phyloP scores from a whole-genome alignment of 1,140 invertebrate genomes.

The Drosophila sucinea region DNA sequence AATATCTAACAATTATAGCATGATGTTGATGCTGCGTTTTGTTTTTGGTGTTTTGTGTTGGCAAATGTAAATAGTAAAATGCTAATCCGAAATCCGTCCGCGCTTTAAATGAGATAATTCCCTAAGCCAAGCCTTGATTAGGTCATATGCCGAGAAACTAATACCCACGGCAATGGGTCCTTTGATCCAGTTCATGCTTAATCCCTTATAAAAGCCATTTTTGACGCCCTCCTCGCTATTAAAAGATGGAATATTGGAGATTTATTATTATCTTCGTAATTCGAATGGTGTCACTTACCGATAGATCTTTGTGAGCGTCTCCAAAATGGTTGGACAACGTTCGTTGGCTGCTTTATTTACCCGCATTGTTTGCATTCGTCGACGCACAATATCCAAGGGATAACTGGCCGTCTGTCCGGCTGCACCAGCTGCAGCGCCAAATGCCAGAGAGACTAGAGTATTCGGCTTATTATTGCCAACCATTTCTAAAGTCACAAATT shows the following conservation, averaged over 20 bases:
- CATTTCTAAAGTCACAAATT: slow-evolving; percentile 56
- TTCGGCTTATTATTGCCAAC: slow-evolving; percentile 83
- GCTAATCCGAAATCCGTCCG: slow-evolving; percentile 57
- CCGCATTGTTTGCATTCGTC: slow-evolving; percentile 82
- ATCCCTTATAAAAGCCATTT: slow-evolving; percentile 97
- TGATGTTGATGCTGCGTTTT: slow-evolving; percentile 44
- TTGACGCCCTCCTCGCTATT: slow-evolving; percentile 93
- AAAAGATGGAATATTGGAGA: slow-evolving; percentile 26
- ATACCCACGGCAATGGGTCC: slow-evolving; percentile 99
- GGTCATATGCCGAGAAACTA: slow-evolving; percentile 98
- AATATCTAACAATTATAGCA: slow-evolving; percentile 74
- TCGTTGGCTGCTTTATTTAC: slow-evolving; percentile 46
- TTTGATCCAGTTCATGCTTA: slow-evolving; percentile 99
- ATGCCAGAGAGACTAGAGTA: slow-evolving; percentile 88
- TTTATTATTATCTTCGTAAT: not conserved
- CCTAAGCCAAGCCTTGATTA: slow-evolving; percentile 87
- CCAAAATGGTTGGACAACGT: slow-evolving; percentile 65
- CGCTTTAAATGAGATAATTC: slow-evolving; percentile 74
- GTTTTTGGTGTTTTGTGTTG: slow-evolving; percentile 52
- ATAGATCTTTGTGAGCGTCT: slow-evolving; percentile 75
- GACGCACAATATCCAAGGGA: slow-evolving; percentile 85
- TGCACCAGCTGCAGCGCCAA: slow-evolving; percentile 96
- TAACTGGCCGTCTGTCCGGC: slow-evolving; percentile 98
- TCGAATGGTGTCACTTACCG: slow-evolving; percentile 40
- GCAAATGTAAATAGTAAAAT: slow-evolving; percentile 17